phyloP scores from a whole-genome alignment of 1,140 invertebrate genomes.

The Stegodyphus dumicola region DNA sequence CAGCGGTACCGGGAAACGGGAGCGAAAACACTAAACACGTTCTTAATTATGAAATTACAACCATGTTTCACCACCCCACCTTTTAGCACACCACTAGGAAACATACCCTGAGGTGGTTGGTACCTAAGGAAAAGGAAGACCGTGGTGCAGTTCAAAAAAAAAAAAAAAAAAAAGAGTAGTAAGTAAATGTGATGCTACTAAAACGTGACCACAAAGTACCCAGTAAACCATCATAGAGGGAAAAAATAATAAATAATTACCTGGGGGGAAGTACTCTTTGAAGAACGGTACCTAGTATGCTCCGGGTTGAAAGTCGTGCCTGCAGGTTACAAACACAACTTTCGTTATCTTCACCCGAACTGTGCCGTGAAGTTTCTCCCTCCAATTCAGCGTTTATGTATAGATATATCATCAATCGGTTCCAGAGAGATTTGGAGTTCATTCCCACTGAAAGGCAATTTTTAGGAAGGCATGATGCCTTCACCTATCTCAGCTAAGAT shows the following conservation, averaged over 20 bases:
- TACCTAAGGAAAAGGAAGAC: no score
- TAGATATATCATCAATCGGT: constrained; percentile 19
- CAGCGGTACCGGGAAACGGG: no score
- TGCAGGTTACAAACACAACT: constrained; percentile 5
- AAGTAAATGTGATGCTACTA: constrained; percentile 12
- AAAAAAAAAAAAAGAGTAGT: no score
- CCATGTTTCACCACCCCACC: neutral
- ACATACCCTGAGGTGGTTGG: neutral
- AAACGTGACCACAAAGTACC: constrained; percentile 51
- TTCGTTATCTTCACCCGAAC: constrained; percentile 1
- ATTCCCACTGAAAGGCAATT: constrained; percentile 22
- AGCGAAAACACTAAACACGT: neutral
- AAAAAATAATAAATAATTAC: neutral
- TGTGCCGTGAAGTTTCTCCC: neutral
- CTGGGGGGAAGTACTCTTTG: neutral
- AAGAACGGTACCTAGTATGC: neutral
- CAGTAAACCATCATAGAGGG: constrained; percentile 16
- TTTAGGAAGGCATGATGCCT: constrained; percentile 2
- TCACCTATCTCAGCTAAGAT: constrained; percentile 1
- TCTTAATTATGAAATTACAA: constrained; percentile 53
- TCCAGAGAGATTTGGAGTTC: constrained; percentile 26
- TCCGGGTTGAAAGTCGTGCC: neutral
- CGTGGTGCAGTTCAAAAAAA: no score
- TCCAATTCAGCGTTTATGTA: neutral
- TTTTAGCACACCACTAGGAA: constrained; percentile 20